Conservation (phyloP, 2,797 vertebrate genomes). For the Philypnodon macrostomus region DNA sequence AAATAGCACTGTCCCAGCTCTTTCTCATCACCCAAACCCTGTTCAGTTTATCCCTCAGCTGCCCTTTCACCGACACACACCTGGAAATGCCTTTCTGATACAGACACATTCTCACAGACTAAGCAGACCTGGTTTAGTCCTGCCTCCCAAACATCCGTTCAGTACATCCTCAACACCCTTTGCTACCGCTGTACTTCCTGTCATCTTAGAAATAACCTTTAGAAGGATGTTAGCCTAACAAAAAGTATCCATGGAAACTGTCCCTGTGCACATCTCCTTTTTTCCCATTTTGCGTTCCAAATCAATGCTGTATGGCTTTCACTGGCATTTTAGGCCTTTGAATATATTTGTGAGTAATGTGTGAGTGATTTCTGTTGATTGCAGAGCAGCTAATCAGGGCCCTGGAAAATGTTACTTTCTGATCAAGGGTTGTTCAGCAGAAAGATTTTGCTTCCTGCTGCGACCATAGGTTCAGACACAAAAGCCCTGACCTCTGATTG, state of each 20-base stretch:
- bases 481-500: constrained; percentile 35
- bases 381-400: constrained; percentile 42
- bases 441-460: constrained; percentile 41
- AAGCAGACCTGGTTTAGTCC: constrained; percentile 1
- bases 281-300: constrained; percentile 20
- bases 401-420: constrained; percentile 27
- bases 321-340: constrained; percentile 25
- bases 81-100: neutral
- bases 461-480: constrained; percentile 26
- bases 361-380: constrained; percentile 52
- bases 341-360: constrained; percentile 31
- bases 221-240: constrained; percentile 20
- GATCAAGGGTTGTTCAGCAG: constrained; percentile 19
- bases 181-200: constrained; percentile 2
- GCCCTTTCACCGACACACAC: constrained; percentile 11
- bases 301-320: constrained; percentile 4
- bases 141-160: neutral
- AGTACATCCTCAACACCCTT: neutral
- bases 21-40: neutral
- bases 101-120: constrained; percentile 15
- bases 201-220: constrained; percentile 11
- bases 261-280: constrained; percentile 5
- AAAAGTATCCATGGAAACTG: constrained; percentile 42
- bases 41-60: neutral
- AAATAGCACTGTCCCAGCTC: constrained; percentile 18